Evolutionary conservation across 2,888 invertebrate species (phyloP).

Genomic region (Leptothorax acervorum): DNA sequence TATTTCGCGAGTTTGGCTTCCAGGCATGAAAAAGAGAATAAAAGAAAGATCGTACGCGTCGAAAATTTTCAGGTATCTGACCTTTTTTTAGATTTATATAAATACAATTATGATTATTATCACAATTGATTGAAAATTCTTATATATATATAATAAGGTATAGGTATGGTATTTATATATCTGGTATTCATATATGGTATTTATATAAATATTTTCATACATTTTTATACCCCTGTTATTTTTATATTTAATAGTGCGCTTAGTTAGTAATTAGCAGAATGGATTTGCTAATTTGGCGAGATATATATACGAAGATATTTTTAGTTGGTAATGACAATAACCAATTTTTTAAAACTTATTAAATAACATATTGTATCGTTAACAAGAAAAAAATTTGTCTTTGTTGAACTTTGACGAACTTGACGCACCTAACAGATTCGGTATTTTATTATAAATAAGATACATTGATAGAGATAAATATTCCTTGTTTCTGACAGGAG

Average conservation of each 20-base stretch:
- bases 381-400: neutral
- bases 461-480: neutral
- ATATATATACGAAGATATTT: neutral
- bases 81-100: neutral
- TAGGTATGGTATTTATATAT: too few relatives aligned
- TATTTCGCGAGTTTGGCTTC: slow-evolving; percentile 71
- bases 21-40: slow-evolving; percentile 56
- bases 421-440: neutral
- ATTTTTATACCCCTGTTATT: neutral
- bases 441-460: neutral
- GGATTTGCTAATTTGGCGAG: neutral
- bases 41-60: neutral
- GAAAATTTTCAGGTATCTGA: neutral
- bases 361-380: neutral
- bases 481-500: neutral
- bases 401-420: neutral
- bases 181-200: too few relatives aligned
- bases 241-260: neutral
- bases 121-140: too few relatives aligned
- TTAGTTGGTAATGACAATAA: neutral
- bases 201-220: too few relatives aligned
- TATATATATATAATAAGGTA: too few relatives aligned
- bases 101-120: neutral
- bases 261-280: neutral
- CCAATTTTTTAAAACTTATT: neutral